A percentile compares a stretch with the other conserved stretches of the same genome.
These are phyloP conservation scores for Hyperoodon ampullatus DNA, from an alignment of 2,113 vertebrate genomes.

Conservation along the genomic window DNA sequence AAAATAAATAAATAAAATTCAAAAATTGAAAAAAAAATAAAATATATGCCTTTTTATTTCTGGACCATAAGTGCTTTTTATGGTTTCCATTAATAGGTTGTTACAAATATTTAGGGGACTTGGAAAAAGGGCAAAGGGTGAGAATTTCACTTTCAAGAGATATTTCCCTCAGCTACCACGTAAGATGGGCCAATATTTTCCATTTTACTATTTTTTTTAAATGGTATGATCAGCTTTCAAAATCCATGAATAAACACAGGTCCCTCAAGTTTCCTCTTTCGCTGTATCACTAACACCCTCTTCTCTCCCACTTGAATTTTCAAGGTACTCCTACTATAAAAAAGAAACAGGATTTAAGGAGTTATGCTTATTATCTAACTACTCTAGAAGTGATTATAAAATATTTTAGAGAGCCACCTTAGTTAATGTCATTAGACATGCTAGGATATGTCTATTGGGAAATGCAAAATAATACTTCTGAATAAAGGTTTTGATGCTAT, in stretches of 20 bases:
- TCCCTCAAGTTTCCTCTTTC: not conserved
- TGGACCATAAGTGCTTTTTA: not conserved
- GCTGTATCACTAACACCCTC: not conserved
- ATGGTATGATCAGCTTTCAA: not conserved
- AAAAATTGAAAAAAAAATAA: not conserved
- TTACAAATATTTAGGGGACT: constrained; percentile 13
- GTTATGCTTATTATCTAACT: constrained; percentile 17
- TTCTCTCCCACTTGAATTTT: not conserved
- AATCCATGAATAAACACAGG: not conserved
- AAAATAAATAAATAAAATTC: no score
- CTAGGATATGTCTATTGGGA: not conserved
- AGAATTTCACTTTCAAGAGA: not conserved
- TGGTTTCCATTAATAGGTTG: constrained; percentile 15
- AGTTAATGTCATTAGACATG: not conserved
- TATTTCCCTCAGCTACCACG: not conserved
- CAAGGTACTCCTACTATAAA: not conserved
- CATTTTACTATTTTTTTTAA: constrained; percentile 11
- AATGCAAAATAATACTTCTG: constrained; percentile 29
- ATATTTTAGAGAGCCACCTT: constrained; percentile 31
- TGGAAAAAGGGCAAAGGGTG: not conserved
- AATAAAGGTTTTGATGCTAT: not conserved
- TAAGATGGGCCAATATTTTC: constrained; percentile 7
- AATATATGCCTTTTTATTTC: constrained; percentile 9
- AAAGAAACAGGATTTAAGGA: not conserved
- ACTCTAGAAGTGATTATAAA: not conserved